These are phyloP conservation scores for Sylvilagus bachmani DNA, from an alignment of 2,113 vertebrate species.

Conservation along the genomic window DNA sequence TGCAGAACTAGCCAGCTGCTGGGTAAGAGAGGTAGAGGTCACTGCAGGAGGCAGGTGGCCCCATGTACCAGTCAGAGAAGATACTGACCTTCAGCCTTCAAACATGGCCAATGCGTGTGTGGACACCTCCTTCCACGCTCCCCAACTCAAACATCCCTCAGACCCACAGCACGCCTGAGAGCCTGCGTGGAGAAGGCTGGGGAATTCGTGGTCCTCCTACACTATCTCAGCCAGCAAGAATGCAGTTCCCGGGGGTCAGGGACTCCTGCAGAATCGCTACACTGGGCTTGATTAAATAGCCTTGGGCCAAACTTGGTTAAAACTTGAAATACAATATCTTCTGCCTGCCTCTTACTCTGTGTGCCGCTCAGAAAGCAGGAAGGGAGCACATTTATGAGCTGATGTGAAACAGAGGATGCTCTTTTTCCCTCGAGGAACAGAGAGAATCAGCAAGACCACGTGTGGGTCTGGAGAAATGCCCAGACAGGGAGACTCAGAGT, in stretches of 20 bases:
- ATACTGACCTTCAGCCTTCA: background rate
- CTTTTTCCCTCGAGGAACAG: background rate
- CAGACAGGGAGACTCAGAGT: background rate
- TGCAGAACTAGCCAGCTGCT: background rate
- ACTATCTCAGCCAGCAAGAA: background rate
- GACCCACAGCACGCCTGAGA: background rate
- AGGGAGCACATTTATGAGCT: background rate
- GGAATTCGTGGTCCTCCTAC: rapidly evolving
- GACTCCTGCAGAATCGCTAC: background rate
- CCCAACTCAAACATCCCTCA: too few relatives aligned
- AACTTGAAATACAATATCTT: background rate
- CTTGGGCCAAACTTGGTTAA: background rate
- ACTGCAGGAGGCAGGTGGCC: background rate
- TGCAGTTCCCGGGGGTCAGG: background rate
- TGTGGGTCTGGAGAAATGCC: background rate
- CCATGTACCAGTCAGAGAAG: background rate
- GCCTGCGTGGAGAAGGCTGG: background rate
- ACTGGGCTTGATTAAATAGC: background rate
- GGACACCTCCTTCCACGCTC: background rate
- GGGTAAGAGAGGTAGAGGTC: background rate
- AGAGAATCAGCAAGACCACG: background rate
- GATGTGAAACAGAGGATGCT: background rate
- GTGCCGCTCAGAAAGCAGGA: background rate
- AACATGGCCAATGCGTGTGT: background rate
- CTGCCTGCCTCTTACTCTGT: background rate